phyloP scores from a whole-genome alignment of 2,888 invertebrate genomes.

The Amiota mariae region DNA sequence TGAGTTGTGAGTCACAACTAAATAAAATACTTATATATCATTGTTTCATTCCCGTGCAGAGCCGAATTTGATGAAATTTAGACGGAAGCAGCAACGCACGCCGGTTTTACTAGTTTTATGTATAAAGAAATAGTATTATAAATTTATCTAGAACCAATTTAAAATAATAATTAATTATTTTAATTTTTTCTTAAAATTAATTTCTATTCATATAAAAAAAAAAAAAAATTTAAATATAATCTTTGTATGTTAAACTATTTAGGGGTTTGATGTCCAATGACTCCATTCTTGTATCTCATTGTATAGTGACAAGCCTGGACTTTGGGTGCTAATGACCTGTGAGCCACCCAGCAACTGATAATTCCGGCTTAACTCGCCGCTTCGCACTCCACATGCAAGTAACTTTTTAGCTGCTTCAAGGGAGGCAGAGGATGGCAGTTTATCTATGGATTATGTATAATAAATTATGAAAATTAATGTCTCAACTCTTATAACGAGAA shows the following conservation, averaged over 20 bases:
- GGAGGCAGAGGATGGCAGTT: conserved; percentile 70
- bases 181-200: too few relatives aligned
- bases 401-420: conserved; percentile 72
- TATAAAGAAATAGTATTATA: too few relatives aligned
- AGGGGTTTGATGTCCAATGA: conserved; percentile 65
- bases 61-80: too few relatives aligned
- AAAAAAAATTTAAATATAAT: too few relatives aligned
- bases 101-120: too few relatives aligned
- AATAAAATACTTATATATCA: too few relatives aligned
- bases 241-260: not conserved
- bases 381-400: conserved; percentile 73
- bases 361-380: conserved; percentile 71
- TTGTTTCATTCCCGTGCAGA: too few relatives aligned
- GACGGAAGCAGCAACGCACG: too few relatives aligned
- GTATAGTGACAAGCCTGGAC: conserved; percentile 75
- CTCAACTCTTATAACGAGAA: conserved; percentile 36
- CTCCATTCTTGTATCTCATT: conserved; percentile 75
- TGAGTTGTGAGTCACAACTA: too few relatives aligned
- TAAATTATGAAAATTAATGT: not conserved
- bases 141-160: too few relatives aligned
- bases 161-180: too few relatives aligned
- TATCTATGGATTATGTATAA: conserved; percentile 61
- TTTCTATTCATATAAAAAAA: too few relatives aligned
- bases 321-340: conserved; percentile 73
- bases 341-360: conserved; percentile 74